Percentiles rank a stretch among this genome's conserved stretches.
Conservation (phyloP, 2,888 invertebrate genomes). For the Tachina grossa region DNA sequence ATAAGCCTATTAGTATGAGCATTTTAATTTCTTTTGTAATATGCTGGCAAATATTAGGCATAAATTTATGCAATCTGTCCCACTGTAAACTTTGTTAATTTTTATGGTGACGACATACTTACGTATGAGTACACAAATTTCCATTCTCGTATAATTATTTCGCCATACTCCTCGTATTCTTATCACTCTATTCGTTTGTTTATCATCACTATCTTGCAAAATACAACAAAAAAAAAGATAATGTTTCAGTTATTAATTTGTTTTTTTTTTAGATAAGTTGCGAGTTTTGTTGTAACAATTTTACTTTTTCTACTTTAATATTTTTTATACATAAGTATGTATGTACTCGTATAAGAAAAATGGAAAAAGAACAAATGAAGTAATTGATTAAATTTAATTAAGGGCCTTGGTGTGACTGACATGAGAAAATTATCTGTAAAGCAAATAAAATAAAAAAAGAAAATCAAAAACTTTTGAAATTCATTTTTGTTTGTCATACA, state of each 20-base stretch:
- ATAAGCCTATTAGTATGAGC: too few relatives aligned
- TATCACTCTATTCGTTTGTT: constrained; percentile 40
- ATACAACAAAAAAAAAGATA: constrained; percentile 28
- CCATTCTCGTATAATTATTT: constrained; percentile 13
- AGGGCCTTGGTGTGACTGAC: background rate
- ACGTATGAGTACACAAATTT: background rate
- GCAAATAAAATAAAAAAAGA: too few relatives aligned
- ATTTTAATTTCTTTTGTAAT: too few relatives aligned
- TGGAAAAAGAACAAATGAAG: constrained; percentile 19
- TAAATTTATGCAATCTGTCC: too few relatives aligned
- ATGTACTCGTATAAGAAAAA: background rate
- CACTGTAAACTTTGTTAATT: too few relatives aligned
- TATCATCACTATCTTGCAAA: constrained; percentile 65
- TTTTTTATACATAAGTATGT: background rate
- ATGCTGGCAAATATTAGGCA: too few relatives aligned
- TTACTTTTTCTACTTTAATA: background rate
- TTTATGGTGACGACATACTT: background rate
- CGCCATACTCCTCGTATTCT: constrained; percentile 41
- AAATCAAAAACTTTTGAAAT: too few relatives aligned
- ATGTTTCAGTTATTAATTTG: background rate
- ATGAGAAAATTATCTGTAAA: too few relatives aligned
- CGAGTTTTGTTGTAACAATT: constrained; percentile 18
- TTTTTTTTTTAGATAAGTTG: constrained; percentile 57
- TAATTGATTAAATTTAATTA: constrained; percentile 39
- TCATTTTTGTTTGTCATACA: too few relatives aligned